Percentiles rank a stretch among this genome's conserved stretches.
These are phyloP conservation scores for Sciaenops ocellatus DNA, from an alignment of 2,797 vertebrate species.

Conservation along the genomic window DNA sequence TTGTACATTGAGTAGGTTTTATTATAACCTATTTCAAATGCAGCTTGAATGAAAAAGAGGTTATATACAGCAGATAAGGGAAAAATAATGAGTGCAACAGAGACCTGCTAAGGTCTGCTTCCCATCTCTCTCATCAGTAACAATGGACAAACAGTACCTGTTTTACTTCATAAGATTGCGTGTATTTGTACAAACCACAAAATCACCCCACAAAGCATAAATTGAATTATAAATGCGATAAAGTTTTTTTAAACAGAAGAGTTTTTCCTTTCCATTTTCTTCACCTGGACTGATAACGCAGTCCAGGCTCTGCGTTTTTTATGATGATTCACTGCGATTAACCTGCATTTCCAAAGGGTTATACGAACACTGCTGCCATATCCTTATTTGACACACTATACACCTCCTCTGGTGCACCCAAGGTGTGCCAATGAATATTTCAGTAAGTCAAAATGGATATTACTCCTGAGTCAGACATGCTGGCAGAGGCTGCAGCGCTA, in stretches of 20 bases:
- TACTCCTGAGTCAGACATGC: conserved; percentile 71
- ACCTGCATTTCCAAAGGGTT: conserved; percentile 48
- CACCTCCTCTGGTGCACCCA: conserved; percentile 60
- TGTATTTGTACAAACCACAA: background rate
- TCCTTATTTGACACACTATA: conserved; percentile 69
- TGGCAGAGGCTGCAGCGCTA: conserved; percentile 65
- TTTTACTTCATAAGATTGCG: background rate
- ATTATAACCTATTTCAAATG: background rate
- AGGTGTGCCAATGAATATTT: conserved; percentile 84
- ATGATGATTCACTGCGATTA: conserved; percentile 49
- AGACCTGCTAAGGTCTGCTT: background rate
- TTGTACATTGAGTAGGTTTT: too few relatives aligned
- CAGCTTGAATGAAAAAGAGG: conserved; percentile 1
- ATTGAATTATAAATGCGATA: conserved; percentile 7
- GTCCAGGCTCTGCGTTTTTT: background rate
- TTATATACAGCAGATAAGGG: background rate
- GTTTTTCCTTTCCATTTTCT: background rate
- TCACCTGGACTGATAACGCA: conserved; percentile 18
- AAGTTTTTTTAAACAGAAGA: conserved; percentile 15
- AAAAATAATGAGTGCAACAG: conserved; percentile 12
- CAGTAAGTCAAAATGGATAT: conserved; percentile 81
- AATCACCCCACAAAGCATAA: background rate
- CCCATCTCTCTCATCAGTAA: conserved; percentile 17
- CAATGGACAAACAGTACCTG: background rate
- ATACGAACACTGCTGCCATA: conserved; percentile 59